phyloP scores from a whole-genome alignment of 2,113 vertebrate species.

The Diglossa brunneiventris region DNA sequence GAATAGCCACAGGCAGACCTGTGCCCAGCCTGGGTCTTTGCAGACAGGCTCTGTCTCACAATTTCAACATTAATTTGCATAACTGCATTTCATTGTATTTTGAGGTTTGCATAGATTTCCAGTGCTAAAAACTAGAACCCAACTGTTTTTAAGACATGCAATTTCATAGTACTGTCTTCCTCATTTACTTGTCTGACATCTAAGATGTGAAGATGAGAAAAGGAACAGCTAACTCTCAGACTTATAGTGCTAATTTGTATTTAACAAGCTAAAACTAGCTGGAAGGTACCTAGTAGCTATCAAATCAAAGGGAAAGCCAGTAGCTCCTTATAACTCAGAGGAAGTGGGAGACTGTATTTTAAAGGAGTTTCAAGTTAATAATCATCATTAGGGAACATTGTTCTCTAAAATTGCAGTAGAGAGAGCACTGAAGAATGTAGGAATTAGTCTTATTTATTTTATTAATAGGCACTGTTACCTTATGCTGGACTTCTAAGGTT shows the following conservation, averaged over 20 bases:
- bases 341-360: neutral
- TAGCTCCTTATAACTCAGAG: neutral
- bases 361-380: neutral
- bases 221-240: neutral
- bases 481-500: neutral
- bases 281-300: neutral
- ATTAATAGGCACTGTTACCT: neutral
- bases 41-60: neutral
- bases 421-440: neutral
- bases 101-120: neutral
- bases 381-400: neutral
- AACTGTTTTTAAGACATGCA: neutral
- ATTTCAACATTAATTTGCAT: neutral
- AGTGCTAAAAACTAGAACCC: neutral
- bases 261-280: neutral
- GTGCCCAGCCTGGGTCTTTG: neutral
- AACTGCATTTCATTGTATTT: neutral
- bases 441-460: neutral
- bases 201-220: neutral
- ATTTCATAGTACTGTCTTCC: neutral
- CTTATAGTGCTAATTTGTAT: neutral
- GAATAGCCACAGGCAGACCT: neutral
- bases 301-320: neutral
- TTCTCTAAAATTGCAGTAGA: neutral
- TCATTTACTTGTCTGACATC: neutral